These are phyloP conservation scores for Enoplosus armatus DNA, from an alignment of 2,797 vertebrate species.

Conservation along the genomic window DNA sequence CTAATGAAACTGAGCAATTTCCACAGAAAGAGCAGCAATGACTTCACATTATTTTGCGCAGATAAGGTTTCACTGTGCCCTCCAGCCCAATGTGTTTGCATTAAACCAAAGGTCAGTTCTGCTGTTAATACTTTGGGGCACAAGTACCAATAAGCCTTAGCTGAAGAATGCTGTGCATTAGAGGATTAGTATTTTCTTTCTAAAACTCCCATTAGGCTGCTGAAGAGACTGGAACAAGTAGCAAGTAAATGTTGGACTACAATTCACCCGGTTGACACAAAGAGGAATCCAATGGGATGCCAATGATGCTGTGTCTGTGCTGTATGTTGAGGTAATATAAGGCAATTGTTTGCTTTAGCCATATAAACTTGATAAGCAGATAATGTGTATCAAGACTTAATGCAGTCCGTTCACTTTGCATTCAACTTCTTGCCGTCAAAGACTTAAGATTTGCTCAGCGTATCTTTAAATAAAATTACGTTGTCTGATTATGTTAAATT, in stretches of 20 bases:
- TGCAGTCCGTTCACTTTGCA: neutral
- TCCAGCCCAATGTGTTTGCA: conserved; percentile 15
- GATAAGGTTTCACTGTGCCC: conserved; percentile 29
- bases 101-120: conserved; percentile 57
- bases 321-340: neutral
- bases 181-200: conserved; percentile 24
- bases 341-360: conserved; percentile 5
- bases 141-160: conserved; percentile 25
- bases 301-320: neutral
- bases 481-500: neutral
- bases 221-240: conserved; percentile 5
- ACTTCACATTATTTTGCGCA: conserved; percentile 19
- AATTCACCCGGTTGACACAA: conserved; percentile 8
- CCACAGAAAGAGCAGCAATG: conserved; percentile 21
- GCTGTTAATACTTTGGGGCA: conserved; percentile 33
- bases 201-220: conserved; percentile 27
- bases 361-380: neutral
- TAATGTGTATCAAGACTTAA: neutral
- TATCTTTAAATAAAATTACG: neutral
- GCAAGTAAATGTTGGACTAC: conserved; percentile 1
- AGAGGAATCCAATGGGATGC: neutral
- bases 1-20: conserved; percentile 24
- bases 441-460: neutral
- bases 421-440: neutral
- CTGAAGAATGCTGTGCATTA: conserved; percentile 29